These are phyloP conservation scores for Chaetodon trifasciatus DNA, from an alignment of 2,797 vertebrate genomes.

Conservation along the genomic window DNA sequence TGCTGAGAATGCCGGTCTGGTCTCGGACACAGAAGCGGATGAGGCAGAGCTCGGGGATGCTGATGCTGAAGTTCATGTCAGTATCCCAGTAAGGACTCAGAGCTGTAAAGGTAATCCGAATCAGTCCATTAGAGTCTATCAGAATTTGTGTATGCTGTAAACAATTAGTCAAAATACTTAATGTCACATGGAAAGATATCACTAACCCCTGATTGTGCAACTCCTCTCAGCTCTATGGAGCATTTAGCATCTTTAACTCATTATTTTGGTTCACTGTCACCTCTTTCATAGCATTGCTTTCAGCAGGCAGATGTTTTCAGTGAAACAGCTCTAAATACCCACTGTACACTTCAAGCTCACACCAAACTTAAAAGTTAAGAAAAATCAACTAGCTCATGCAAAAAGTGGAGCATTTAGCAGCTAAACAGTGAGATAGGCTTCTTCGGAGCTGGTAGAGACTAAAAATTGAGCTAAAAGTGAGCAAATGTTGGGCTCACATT, in stretches of 20 bases:
- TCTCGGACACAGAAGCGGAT: constrained; percentile 89
- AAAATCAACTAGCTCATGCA: not conserved
- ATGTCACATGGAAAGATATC: not conserved
- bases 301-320: not conserved
- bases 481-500: not conserved
- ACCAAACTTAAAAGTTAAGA: constrained; percentile 1
- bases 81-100: constrained; percentile 88
- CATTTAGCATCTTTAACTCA: not conserved
- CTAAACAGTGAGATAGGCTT: too few relatives aligned
- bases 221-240: not conserved
- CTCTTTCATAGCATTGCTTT: not conserved
- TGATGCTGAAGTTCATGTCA: constrained; percentile 86
- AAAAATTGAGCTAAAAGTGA: not conserved
- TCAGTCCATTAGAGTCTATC: not conserved
- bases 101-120: constrained; percentile 74
- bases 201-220: not conserved
- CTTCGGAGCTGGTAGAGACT: not conserved
- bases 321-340: not conserved
- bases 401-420: not conserved
- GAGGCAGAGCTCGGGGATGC: constrained; percentile 89
- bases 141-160: not conserved
- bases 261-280: not conserved
- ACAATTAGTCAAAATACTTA: not conserved
- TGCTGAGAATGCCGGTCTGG: constrained; percentile 80
- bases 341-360: not conserved